Base-by-base conservation (phyloP, 2,888 invertebrate species). In the Stenurella melanura region DNA sequence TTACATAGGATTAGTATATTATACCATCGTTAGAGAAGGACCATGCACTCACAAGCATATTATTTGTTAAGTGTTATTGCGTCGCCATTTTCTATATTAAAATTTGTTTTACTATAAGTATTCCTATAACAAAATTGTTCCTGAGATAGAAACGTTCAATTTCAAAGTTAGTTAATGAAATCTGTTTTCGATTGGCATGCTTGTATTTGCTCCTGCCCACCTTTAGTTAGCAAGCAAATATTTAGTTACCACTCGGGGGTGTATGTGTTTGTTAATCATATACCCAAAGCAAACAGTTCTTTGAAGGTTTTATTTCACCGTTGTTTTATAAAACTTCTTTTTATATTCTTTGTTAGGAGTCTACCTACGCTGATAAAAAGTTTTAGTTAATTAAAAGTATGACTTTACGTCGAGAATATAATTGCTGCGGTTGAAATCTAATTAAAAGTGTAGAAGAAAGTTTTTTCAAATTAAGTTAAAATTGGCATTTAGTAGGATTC, bases 331-430 rank as follows among this genome's bases (percentile, higher is more conserved):
- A 42, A 42, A 42, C 12, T 15, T 15, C 42, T 11, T 2, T 42
- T 42, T 42, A 12, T 12, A 12, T 12, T 42, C 15, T 42, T 42
- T 12, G 42, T 12, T 42, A 9, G 7, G 15, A 42, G 3, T 42
- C 15, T 42, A 12, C 15, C 42, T 42, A 42, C 42, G 11, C 42
- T 42, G 38, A 12, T 38, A 63, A 38, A 64, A 42, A 38, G 5
- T 64, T 64, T 64, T 21, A 64, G 38, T 19, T 64, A 64, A 64
- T 64, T 64, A 64, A 64, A 64, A 64, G 42, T 64, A 18, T 30
- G 61, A 30, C 9, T 15, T 21, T n/a, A 26, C 42, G 63, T n/a
- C 19, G 64, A 42, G 17, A 42, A 64, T 64, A 19, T 50, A 64
- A 64, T 64, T 64, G 18, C 42, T 18, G 19, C 64, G 18, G 64